Evolutionary conservation across 1,140 invertebrate genomes (phyloP).

Genomic region (Brachionus sp.): DNA sequence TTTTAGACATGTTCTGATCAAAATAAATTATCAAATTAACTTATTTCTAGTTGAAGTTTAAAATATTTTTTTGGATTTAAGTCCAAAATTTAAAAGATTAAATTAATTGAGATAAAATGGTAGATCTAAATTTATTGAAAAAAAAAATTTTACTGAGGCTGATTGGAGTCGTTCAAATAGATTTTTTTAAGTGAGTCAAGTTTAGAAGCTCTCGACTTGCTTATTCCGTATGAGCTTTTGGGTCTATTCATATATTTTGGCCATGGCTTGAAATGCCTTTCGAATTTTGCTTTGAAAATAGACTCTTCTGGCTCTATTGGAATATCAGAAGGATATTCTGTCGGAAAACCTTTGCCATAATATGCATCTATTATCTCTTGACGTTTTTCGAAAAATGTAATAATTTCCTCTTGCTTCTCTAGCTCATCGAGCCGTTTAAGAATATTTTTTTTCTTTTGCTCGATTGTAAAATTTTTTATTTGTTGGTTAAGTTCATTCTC

Average conservation of each 20-base stretch:
- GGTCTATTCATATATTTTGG: constrained; percentile 43
- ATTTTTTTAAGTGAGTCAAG: constrained; percentile 34
- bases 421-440: constrained; percentile 1
- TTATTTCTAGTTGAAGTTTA: neutral
- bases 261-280: constrained; percentile 44
- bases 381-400: constrained; percentile 39
- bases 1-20: neutral
- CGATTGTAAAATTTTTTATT: neutral
- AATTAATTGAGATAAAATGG: neutral
- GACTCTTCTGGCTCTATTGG: constrained; percentile 40
- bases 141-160: neutral
- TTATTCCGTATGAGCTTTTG: neutral
- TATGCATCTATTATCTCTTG: constrained; percentile 43
- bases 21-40: neutral
- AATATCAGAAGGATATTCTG: constrained; percentile 26
- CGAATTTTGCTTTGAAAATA: neutral
- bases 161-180: neutral
- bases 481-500: constrained; percentile 7
- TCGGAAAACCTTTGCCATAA: constrained; percentile 32
- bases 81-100: neutral
- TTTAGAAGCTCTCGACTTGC: constrained; percentile 11
- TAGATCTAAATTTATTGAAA: neutral
- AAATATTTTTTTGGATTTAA: neutral
- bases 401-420: constrained; percentile 34
- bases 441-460: constrained; percentile 15